Percentiles rank a stretch among this genome's conserved stretches.
Evolutionary conservation across 2,888 invertebrate species (phyloP).

Genomic region (Linnaemya vulpina): DNA sequence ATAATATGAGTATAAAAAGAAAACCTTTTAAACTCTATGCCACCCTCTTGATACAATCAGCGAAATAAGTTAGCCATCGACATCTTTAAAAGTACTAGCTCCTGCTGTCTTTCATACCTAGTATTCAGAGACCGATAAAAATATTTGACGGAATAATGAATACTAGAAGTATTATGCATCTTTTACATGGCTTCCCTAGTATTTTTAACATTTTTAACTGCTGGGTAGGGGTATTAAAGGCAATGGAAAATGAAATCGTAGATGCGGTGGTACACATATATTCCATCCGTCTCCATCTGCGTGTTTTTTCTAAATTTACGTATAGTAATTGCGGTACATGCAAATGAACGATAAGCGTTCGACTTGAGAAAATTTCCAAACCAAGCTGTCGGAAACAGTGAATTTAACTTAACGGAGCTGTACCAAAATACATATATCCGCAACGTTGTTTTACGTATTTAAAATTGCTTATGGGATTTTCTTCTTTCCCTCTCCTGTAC

Average conservation of each 20-base stretch:
- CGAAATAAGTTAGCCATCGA: conserved; percentile 21
- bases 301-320: conserved; percentile 39
- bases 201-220: conserved; percentile 47
- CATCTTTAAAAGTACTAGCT: neutral
- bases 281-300: conserved; percentile 33
- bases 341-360: conserved; percentile 71
- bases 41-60: neutral
- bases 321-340: conserved; percentile 30
- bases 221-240: conserved; percentile 48
- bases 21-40: conserved; percentile 7
- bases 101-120: conserved; percentile 46
- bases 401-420: conserved; percentile 75
- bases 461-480: conserved; percentile 72
- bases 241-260: conserved; percentile 1
- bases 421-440: conserved; percentile 71
- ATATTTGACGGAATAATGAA: conserved; percentile 76
- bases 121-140: conserved; percentile 71
- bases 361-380: conserved; percentile 77
- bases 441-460: conserved; percentile 70
- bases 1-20: conserved; percentile 16
- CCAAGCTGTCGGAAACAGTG: conserved; percentile 79
- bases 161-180: conserved; percentile 71
- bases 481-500: conserved; percentile 16
- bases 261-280: conserved; percentile 20
- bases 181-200: conserved; percentile 48